These are phyloP conservation scores for Mechanitis messenoides DNA, from an alignment of 2,888 invertebrate genomes.

Conservation along the genomic window DNA sequence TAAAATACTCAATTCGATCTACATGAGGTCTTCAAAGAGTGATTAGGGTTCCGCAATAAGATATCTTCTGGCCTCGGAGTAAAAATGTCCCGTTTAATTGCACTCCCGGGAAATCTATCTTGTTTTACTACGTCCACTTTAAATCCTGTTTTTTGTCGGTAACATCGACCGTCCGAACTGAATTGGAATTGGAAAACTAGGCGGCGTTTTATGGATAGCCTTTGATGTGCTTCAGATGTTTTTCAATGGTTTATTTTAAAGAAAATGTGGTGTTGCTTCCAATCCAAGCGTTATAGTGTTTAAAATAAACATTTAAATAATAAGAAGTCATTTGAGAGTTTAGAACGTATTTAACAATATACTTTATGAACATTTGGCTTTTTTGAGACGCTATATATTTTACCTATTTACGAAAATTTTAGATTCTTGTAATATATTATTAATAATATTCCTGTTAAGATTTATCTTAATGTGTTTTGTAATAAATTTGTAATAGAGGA, in stretches of 20 bases:
- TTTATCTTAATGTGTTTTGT: too few species aligned
- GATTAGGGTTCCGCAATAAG: constrained; percentile 21
- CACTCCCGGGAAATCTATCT: constrained; percentile 29
- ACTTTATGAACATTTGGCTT: too few species aligned
- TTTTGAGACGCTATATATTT: too few species aligned
- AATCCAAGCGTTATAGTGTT: too few species aligned
- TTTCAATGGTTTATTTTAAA: background rate
- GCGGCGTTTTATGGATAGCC: background rate
- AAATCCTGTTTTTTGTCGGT: constrained; percentile 25
- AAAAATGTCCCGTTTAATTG: constrained; percentile 25
- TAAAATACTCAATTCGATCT: constrained; percentile 15
- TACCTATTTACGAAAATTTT: too few species aligned
- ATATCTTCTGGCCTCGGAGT: constrained; percentile 12
- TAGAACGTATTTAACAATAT: too few species aligned
- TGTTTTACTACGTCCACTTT: constrained; percentile 27
- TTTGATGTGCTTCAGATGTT: constrained; percentile 9
- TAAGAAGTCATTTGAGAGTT: too few species aligned
- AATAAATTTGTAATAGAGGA: too few species aligned
- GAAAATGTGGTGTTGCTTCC: background rate
- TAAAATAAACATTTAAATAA: too few species aligned
- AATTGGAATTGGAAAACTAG: constrained; percentile 19
- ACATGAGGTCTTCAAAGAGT: constrained; percentile 13
- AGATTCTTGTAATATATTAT: too few species aligned
- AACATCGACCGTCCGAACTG: constrained; percentile 15
- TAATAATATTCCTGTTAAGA: too few species aligned